Evolutionary conservation across 2,888 invertebrate genomes (phyloP).

Genomic region (Polyommatus iphigenia): DNA sequence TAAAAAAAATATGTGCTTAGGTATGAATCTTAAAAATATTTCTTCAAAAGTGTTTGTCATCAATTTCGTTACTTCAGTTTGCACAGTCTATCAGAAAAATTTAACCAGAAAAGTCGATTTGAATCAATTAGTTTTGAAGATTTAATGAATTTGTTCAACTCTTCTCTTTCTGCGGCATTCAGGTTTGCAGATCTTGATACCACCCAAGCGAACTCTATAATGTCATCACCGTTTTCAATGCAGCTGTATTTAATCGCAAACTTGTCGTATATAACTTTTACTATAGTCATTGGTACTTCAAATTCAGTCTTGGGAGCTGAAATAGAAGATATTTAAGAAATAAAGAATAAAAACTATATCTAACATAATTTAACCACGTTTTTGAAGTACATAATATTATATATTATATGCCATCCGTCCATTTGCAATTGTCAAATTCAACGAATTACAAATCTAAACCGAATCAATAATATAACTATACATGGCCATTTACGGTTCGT

Average conservation of each 20-base stretch:
- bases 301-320: background rate
- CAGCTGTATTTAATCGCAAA: background rate
- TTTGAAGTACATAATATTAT: no score
- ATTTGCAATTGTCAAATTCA: no score
- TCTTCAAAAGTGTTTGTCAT: background rate
- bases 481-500: no score
- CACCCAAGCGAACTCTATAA: background rate
- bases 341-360: no score
- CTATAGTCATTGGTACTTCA: background rate
- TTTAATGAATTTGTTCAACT: conserved; percentile 4
- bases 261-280: background rate
- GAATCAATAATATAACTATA: no score
- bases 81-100: background rate
- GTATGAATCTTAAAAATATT: background rate
- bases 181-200: background rate
- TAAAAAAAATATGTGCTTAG: no score
- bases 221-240: background rate
- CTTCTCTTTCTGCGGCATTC: background rate
- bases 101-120: background rate
- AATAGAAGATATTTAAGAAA: background rate
- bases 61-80: background rate
- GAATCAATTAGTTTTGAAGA: background rate
- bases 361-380: no score
- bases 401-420: no score
- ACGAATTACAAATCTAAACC: no score